phyloP scores from a whole-genome alignment of 1,140 invertebrate genomes.

The Bombyx mandarina region DNA sequence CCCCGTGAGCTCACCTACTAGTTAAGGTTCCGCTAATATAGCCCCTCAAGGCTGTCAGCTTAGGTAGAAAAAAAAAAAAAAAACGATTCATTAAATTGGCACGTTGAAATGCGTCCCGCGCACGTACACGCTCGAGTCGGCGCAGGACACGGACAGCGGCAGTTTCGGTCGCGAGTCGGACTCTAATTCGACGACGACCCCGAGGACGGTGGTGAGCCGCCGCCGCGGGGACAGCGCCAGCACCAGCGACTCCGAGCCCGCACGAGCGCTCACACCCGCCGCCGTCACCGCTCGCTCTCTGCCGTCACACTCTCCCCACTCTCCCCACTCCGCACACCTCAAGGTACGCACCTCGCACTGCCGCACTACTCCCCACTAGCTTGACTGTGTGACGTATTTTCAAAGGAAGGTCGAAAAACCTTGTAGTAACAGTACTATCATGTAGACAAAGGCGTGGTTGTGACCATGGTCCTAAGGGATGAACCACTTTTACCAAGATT shows the following conservation, averaged over 20 bases:
- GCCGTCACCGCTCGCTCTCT: conserved; percentile 17
- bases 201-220: conserved; percentile 77
- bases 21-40: no score
- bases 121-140: no score
- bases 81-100: no score
- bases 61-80: no score
- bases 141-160: conserved; percentile 76
- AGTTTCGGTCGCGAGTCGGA: conserved; percentile 81
- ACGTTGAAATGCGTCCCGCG: no score
- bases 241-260: conserved; percentile 68
- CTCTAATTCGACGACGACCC: conserved; percentile 81
- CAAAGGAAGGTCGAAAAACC: no score
- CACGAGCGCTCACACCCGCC: conserved; percentile 59
- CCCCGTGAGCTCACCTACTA: no score
- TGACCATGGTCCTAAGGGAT: no score
- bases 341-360: background rate
- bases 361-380: background rate
- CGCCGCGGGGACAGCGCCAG: conserved; percentile 53
- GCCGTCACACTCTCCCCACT: conserved; percentile 1
- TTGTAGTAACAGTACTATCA: no score
- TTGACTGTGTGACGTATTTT: background rate
- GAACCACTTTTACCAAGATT: no score
- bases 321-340: background rate
- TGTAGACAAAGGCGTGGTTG: no score
- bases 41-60: no score